Evolutionary conservation across 1,140 invertebrate genomes (phyloP).

Genomic region (Meloidogyne exigua): DNA sequence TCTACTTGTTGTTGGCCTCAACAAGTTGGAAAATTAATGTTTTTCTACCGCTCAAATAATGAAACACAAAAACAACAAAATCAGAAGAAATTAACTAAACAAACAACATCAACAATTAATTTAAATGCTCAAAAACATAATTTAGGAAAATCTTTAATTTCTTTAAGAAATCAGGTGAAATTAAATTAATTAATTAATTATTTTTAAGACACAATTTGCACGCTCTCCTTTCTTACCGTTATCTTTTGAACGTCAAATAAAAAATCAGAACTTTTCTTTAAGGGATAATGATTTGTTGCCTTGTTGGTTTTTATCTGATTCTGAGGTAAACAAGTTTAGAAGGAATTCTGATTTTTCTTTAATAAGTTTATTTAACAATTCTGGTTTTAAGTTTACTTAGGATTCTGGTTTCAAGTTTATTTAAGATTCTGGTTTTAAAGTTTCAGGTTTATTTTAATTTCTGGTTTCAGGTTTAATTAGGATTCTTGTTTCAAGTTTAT

Average conservation of each 20-base stretch:
- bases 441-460: background rate
- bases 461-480: background rate
- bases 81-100: background rate
- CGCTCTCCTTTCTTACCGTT: background rate
- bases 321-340: background rate
- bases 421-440: background rate
- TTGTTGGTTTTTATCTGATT: constrained; percentile 4
- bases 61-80: background rate
- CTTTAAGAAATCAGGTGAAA: background rate
- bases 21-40: background rate
- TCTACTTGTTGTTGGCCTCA: background rate
- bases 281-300: constrained; percentile 18
- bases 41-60: background rate
- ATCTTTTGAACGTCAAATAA: background rate
- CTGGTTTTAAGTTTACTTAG: background rate
- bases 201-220: background rate
- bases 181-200: background rate
- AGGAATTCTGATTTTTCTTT: background rate
- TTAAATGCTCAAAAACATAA: background rate
- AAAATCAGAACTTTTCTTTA: background rate
- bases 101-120: background rate
- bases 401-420: background rate
- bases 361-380: background rate
- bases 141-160: background rate
- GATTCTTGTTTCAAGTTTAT: background rate